phyloP scores from a whole-genome alignment of 1,140 invertebrate species.

The Penaeus chinensis region DNA sequence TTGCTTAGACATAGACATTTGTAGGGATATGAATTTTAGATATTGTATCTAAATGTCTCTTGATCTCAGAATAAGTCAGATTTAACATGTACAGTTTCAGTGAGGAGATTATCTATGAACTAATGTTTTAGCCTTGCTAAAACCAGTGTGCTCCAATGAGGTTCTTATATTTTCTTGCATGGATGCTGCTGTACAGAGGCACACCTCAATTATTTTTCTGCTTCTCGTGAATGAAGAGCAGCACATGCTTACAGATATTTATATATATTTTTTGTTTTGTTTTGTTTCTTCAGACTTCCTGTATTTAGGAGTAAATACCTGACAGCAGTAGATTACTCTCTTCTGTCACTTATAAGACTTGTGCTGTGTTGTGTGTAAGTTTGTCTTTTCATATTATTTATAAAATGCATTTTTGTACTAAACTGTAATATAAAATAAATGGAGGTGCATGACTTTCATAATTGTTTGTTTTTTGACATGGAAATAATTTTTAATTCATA shows the following conservation, averaged over 20 bases:
- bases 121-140: background rate
- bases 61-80: slow-evolving; percentile 56
- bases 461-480: too few species aligned
- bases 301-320: slow-evolving; percentile 42
- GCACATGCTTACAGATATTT: slow-evolving; percentile 39
- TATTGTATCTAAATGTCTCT: slow-evolving; percentile 56
- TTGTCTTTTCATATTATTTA: slow-evolving; percentile 62
- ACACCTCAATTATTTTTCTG: slow-evolving; percentile 33
- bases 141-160: background rate
- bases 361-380: slow-evolving; percentile 60
- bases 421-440: slow-evolving; percentile 61
- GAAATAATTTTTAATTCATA: too few species aligned
- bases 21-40: slow-evolving; percentile 29
- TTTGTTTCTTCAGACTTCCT: slow-evolving; percentile 36
- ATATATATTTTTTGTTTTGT: slow-evolving; percentile 50
- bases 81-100: slow-evolving; percentile 44
- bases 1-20: slow-evolving; percentile 24
- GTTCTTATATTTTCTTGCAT: slow-evolving; percentile 26
- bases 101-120: slow-evolving; percentile 21
- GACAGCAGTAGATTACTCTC: slow-evolving; percentile 28
- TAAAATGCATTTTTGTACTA: slow-evolving; percentile 60
- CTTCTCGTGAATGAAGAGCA: slow-evolving; percentile 37
- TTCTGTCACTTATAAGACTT: slow-evolving; percentile 55
- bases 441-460: slow-evolving; percentile 51
- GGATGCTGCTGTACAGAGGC: slow-evolving; percentile 21